Evolutionary conservation across 2,797 vertebrate species (phyloP), one percentile per base, ranked within the genome.

Genomic region (Malurus splendens): DNA sequence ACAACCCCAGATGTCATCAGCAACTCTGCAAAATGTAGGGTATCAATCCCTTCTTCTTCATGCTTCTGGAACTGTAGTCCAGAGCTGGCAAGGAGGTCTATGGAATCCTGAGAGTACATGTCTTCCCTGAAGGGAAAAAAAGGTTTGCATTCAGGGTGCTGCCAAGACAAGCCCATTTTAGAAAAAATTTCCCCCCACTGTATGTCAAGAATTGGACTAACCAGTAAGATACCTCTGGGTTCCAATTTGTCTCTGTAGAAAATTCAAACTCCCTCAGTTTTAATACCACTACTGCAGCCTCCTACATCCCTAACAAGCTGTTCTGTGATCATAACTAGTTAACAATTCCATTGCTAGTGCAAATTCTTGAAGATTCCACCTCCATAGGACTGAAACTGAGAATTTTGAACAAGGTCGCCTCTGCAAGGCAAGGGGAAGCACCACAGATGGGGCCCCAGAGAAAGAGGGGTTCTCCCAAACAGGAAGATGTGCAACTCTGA

Each of bases 41-140:
- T 99, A 94, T 99, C 99, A 0, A 99, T 99, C 20, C 99, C 99
- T 90, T 99, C 99, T 82, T 99, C 99, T 92, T 99, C 99, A 0
- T 99, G 99, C 83, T 99, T 99, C 94, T 99, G 99, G 93, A 99
- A 99, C 96, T 99, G 99, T 61, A 99, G 98, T 59, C 99, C 99
- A 3, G 99, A 99, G 97, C 99, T 99, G 94, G 99, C 99, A 50
- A 99, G 98, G 30, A 99, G 97, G 89, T 99, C 99, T 95, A 99
- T 99, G 85, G 99, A 99, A 94, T 99, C 99, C 96, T 99, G 99
- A 6, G 99, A 99, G 97, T 99, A 99, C 99, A 99, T 99, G 96
- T 99, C 99, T 96, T 99, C 99, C 94, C 99, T 99, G 87, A 51
- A 94, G 89, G 44, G 57, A 41, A 87, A 51, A 85, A 95, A 95